Conservation (phyloP, 2,888 invertebrate species). For the Trisateles emortualis region DNA sequence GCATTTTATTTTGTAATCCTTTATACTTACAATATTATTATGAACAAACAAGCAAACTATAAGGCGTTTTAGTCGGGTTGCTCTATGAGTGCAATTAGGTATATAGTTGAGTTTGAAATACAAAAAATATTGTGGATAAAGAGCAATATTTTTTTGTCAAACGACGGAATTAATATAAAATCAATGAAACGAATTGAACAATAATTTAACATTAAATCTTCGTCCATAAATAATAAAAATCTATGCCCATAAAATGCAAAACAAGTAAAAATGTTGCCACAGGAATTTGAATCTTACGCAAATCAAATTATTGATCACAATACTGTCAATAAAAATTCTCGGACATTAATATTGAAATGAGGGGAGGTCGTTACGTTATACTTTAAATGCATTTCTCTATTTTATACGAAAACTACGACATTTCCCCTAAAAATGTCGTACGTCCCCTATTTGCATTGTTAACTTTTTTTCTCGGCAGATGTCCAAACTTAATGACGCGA, state of each 20-base stretch:
- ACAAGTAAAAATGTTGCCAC: slow-evolving; percentile 47
- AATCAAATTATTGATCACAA: slow-evolving; percentile 27
- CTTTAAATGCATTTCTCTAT: slow-evolving; percentile 83
- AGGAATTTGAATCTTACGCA: slow-evolving; percentile 49
- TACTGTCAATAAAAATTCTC: slow-evolving; percentile 43
- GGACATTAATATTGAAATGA: slow-evolving; percentile 81
- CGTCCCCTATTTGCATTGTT: slow-evolving; percentile 85
- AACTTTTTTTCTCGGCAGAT: slow-evolving; percentile 80
- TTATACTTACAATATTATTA: too few species aligned
- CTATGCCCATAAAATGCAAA: slow-evolving; percentile 56
- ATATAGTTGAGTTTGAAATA: too few species aligned
- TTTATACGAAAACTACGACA: slow-evolving; percentile 78
- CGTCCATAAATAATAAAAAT: slow-evolving; percentile 66
- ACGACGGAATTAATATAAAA: slow-evolving; percentile 10
- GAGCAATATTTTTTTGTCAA: neutral
- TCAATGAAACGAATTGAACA: slow-evolving; percentile 34
- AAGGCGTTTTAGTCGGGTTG: too few species aligned
- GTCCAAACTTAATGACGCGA: slow-evolving; percentile 84
- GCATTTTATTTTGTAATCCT: too few species aligned
- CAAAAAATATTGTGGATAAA: neutral
- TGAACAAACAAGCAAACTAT: too few species aligned
- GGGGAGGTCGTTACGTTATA: slow-evolving; percentile 75
- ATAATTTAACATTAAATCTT: slow-evolving; percentile 52
- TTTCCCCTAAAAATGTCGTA: slow-evolving; percentile 84
- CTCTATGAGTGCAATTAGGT: too few species aligned